Evolutionary conservation across 2,888 invertebrate genomes (phyloP).

Genomic region (Caenorhabditis becei): DNA sequence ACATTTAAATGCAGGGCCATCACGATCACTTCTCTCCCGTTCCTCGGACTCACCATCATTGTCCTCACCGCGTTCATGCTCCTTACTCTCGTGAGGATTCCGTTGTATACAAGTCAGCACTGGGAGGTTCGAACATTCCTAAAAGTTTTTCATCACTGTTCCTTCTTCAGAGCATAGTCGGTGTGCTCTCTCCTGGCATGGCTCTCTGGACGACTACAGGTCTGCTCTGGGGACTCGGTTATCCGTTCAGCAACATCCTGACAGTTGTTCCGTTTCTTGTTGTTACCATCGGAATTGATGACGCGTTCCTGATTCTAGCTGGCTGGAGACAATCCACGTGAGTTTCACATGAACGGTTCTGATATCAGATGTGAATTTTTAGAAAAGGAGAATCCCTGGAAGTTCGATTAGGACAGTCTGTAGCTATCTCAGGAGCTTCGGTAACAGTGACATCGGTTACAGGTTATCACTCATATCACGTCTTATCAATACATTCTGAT

Average conservation of each 20-base stretch:
- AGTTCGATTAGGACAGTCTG: slow-evolving; percentile 68
- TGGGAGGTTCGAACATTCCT: too few relatives aligned
- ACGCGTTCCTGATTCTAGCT: slow-evolving; percentile 79
- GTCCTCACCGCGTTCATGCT: slow-evolving; percentile 78
- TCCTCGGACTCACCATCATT: slow-evolving; percentile 74
- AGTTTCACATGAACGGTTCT: slow-evolving; percentile 19
- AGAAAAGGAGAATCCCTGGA: slow-evolving; percentile 69
- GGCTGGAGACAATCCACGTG: slow-evolving; percentile 80
- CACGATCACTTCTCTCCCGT: slow-evolving; percentile 76
- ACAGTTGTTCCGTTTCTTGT: slow-evolving; percentile 80
- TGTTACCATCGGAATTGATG: slow-evolving; percentile 80
- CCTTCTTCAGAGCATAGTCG: slow-evolving; percentile 73
- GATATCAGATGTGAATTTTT: slow-evolving; percentile 17
- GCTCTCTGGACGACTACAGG: slow-evolving; percentile 79
- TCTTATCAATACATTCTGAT: too few relatives aligned
- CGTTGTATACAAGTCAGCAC: slow-evolving; percentile 77
- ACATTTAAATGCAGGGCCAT: slow-evolving; percentile 64
- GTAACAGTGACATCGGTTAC: slow-evolving; percentile 73
- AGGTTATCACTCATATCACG: slow-evolving; percentile 1
- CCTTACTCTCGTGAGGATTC: slow-evolving; percentile 74
- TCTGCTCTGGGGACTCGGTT: slow-evolving; percentile 74
- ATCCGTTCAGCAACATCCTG: slow-evolving; percentile 79
- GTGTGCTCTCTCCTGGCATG: slow-evolving; percentile 79
- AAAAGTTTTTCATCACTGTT: background rate
- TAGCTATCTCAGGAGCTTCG: slow-evolving; percentile 72